phyloP scores from a whole-genome alignment of 30 jellyfish, hydroid and myxozoan genomes.

The Sanderia malayensis region DNA sequence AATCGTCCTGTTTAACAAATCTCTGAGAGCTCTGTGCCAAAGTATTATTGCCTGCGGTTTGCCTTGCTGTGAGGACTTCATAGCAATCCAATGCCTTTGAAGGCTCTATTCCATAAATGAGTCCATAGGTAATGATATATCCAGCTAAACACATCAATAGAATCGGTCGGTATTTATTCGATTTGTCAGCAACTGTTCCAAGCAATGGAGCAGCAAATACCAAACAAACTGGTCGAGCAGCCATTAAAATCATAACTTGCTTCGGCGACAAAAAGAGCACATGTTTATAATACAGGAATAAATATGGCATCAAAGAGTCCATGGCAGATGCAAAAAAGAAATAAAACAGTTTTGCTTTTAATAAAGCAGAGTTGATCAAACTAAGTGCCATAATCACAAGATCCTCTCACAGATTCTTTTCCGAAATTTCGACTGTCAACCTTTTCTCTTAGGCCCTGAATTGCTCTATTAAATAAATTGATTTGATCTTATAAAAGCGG shows the following conservation, averaged over 20 bases:
- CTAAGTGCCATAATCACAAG: too few relatives aligned
- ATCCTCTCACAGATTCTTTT: too few relatives aligned
- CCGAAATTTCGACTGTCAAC: too few relatives aligned
- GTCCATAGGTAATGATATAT: constrained; percentile 51
- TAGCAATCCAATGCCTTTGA: constrained; percentile 61
- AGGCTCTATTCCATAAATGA: constrained; percentile 58
- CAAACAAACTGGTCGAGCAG: constrained; percentile 66
- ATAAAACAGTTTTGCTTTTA: constrained; percentile 70
- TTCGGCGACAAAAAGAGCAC: constrained; percentile 76
- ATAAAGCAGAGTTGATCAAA: constrained; percentile 39
- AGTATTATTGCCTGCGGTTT: constrained; percentile 3
- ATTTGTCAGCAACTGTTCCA: constrained; percentile 80
- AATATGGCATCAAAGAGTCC: constrained; percentile 60
- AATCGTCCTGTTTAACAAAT: constrained; percentile 4
- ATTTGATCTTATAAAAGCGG: too few relatives aligned
- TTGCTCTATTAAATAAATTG: too few relatives aligned
- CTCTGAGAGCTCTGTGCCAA: constrained; percentile 26
- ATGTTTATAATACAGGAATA: constrained; percentile 77
- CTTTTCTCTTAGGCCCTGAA: too few relatives aligned
- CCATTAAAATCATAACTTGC: constrained; percentile 60
- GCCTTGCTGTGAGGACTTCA: constrained; percentile 45
- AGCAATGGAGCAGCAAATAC: constrained; percentile 76
- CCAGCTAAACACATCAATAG: constrained; percentile 64
- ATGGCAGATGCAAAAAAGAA: constrained; percentile 66
- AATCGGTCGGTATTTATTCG: constrained; percentile 48